A percentile compares a stretch with the other conserved stretches of the same genome.
phyloP scores from a whole-genome alignment of 2,888 invertebrate species.

The Chymomyza caudatula region DNA sequence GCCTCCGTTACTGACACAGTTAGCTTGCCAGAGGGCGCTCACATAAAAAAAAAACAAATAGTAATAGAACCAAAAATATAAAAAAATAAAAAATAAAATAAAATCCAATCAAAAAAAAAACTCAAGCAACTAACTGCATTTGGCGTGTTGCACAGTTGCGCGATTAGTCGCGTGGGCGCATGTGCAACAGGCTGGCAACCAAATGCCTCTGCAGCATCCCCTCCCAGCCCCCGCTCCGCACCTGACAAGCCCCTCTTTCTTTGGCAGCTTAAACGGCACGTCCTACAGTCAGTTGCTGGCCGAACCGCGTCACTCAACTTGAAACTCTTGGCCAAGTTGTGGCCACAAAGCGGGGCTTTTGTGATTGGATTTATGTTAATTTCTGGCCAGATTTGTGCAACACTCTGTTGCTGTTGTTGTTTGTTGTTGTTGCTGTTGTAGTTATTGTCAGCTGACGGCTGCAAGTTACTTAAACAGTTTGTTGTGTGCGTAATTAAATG shows the following conservation, averaged over 20 bases:
- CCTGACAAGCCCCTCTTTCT: not conserved
- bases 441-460: slow-evolving; percentile 9
- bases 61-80: no score
- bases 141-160: slow-evolving; percentile 64
- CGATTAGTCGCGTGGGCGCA: slow-evolving; percentile 65
- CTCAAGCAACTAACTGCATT: slow-evolving; percentile 44
- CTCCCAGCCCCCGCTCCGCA: slow-evolving; percentile 19
- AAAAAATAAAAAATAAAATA: not conserved
- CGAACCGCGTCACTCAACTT: not conserved
- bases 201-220: slow-evolving; percentile 19
- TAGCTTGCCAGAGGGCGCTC: not conserved
- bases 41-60: not conserved
- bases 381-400: slow-evolving; percentile 69
- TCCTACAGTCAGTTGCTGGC: slow-evolving; percentile 44
- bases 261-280: slow-evolving; percentile 46
- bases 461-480: slow-evolving; percentile 61
- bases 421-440: slow-evolving; percentile 47
- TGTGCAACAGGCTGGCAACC: slow-evolving; percentile 65
- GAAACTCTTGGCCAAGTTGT: slow-evolving; percentile 36
- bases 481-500: slow-evolving; percentile 69
- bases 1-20: not conserved
- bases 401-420: slow-evolving; percentile 50
- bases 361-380: slow-evolving; percentile 72
- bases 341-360: slow-evolving; percentile 49
- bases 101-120: slow-evolving; percentile 51